Evolutionary conservation across 2,113 vertebrate species (phyloP).

Genomic region (Rynchops niger): DNA sequence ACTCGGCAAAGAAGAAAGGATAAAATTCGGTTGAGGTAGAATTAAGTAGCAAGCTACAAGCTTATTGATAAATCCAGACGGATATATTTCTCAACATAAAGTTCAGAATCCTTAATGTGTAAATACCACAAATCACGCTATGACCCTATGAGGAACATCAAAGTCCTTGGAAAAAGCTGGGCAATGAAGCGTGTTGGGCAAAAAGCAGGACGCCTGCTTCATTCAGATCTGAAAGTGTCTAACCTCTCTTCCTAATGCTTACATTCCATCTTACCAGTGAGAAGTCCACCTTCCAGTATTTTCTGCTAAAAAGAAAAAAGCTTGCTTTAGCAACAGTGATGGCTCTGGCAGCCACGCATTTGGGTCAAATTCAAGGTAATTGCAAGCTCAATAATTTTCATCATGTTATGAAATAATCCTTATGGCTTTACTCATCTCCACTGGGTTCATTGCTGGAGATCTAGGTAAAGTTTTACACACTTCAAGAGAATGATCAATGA

Average conservation of each 20-base stretch:
- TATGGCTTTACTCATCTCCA: background rate
- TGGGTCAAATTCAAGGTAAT: background rate
- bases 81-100: background rate
- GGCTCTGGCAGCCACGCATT: background rate
- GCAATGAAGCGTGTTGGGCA: background rate
- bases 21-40: background rate
- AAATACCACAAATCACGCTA: background rate
- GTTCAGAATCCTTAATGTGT: background rate
- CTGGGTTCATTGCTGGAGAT: background rate
- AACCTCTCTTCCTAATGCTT: background rate
- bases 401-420: background rate
- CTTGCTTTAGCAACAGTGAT: background rate
- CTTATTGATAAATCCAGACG: background rate
- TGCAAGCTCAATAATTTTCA: background rate
- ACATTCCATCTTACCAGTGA: background rate
- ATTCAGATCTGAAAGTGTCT: background rate
- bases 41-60: background rate
- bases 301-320: background rate
- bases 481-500: background rate
- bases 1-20: background rate
- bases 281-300: background rate
- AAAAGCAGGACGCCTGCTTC: background rate
- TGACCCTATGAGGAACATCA: background rate
- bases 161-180: background rate
- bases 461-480: background rate